Conservation (phyloP, 2,113 vertebrate genomes). For the Macheiramphus alcinus region DNA sequence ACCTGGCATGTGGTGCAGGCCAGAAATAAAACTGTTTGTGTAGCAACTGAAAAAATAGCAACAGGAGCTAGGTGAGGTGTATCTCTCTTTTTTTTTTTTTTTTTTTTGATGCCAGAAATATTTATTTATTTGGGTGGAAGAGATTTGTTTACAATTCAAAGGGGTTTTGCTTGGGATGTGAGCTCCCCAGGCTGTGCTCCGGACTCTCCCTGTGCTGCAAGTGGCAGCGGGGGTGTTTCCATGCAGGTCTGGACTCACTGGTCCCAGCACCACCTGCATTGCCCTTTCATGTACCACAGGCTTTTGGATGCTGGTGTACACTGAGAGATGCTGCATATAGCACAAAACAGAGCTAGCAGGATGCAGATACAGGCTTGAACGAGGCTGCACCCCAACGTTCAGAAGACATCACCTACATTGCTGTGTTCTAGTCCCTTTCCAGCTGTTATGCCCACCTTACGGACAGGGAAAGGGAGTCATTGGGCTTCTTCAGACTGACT, state of each 20-base stretch:
- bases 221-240: neutral
- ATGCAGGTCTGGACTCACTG: neutral
- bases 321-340: neutral
- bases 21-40: slow-evolving; percentile 76
- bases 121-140: neutral
- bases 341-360: neutral
- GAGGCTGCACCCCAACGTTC: rapidly evolving
- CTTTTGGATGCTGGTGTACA: rapidly evolving
- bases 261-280: neutral
- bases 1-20: slow-evolving; percentile 6
- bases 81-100: too few relatives aligned
- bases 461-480: neutral
- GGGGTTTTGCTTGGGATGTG: neutral
- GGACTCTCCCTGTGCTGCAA: rapidly evolving
- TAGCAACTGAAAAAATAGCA: slow-evolving; percentile 72
- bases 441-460: neutral
- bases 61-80: neutral
- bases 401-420: rapidly evolving
- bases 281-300: rapidly evolving
- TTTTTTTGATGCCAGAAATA: neutral
- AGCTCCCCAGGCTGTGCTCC: neutral
- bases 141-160: neutral
- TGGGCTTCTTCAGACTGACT: neutral
- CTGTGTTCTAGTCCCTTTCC: neutral
- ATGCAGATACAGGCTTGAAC: neutral